phyloP scores from a whole-genome alignment of 2,888 invertebrate species.

The Tenthredo livida region DNA sequence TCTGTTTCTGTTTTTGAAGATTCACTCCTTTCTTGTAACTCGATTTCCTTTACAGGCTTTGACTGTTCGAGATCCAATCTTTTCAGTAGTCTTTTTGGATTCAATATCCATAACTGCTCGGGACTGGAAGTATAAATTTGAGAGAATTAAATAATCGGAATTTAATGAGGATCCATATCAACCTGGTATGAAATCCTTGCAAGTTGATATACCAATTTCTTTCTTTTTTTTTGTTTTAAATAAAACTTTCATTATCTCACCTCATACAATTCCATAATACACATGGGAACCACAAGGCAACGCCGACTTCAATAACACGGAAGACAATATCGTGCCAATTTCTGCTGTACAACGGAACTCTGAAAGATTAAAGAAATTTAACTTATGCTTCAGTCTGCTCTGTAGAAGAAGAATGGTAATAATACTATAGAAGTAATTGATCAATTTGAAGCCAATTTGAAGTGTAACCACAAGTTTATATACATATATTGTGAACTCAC shows the following conservation, averaged over 20 bases:
- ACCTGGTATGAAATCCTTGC: neutral
- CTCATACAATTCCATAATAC: slow-evolving; percentile 98
- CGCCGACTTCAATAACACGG: slow-evolving; percentile 94
- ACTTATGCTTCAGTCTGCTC: neutral
- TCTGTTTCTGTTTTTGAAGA: slow-evolving; percentile 70
- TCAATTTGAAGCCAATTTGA: neutral
- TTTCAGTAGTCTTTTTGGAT: slow-evolving; percentile 92
- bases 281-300: slow-evolving; percentile 97
- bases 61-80: slow-evolving; percentile 78
- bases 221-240: neutral
- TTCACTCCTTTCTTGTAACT: slow-evolving; percentile 71
- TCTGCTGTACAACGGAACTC: slow-evolving; percentile 92
- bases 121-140: slow-evolving; percentile 79
- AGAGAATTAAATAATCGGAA: slow-evolving; percentile 1
- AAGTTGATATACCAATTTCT: neutral
- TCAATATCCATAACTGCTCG: slow-evolving; percentile 95
- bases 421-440: slow-evolving; percentile 35
- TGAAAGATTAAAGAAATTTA: slow-evolving; percentile 72
- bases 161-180: slow-evolving; percentile 28
- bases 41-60: slow-evolving; percentile 72
- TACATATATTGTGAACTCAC: slow-evolving; percentile 80
- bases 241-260: slow-evolving; percentile 62
- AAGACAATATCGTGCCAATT: slow-evolving; percentile 96
- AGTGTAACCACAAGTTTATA: neutral
- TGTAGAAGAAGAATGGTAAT: neutral